Conservation (phyloP, 2,797 vertebrate genomes). For the Betta splendens region DNA sequence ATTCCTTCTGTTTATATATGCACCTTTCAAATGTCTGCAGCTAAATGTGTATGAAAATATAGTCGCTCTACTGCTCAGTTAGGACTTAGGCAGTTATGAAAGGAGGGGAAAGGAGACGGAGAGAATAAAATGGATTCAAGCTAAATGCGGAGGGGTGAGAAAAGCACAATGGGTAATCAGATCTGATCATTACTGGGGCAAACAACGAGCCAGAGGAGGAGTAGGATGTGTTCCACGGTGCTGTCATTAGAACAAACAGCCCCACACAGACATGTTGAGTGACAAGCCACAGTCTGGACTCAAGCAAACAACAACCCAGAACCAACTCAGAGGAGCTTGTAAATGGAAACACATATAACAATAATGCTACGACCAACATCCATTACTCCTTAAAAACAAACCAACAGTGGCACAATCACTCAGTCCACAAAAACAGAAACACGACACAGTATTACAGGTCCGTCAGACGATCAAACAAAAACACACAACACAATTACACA, state of each 20-base stretch:
- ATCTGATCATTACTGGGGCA: not conserved
- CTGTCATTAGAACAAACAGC: conserved; percentile 75
- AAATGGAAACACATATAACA: conserved; percentile 50
- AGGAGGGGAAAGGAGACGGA: not conserved
- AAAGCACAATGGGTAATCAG: conserved; percentile 28
- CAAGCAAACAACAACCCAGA: conserved; percentile 44
- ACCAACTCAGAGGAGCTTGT: conserved; percentile 32
- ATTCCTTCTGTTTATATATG: not conserved
- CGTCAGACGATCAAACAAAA: conserved; percentile 1
- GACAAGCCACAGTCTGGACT: conserved; percentile 60
- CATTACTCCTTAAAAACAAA: conserved; percentile 24
- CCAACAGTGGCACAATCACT: conserved; percentile 37
- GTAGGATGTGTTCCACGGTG: conserved; percentile 39
- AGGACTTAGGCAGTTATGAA: conserved; percentile 15
- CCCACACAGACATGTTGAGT: conserved; percentile 64
- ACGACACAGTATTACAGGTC: conserved; percentile 6
- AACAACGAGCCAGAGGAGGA: conserved; percentile 9
- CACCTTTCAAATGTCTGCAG: conserved; percentile 2
- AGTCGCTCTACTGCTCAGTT: conserved; percentile 25
- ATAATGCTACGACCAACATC: too few relatives aligned
- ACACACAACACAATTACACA: too few relatives aligned
- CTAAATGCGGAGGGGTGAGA: not conserved
- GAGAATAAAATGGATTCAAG: conserved; percentile 3
- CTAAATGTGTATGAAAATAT: not conserved
- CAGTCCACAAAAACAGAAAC: conserved; percentile 22